Percentiles rank a stretch among this genome's conserved stretches.
Evolutionary conservation across 2,797 vertebrate species (phyloP).

Genomic region (Pteropus rufus): DNA sequence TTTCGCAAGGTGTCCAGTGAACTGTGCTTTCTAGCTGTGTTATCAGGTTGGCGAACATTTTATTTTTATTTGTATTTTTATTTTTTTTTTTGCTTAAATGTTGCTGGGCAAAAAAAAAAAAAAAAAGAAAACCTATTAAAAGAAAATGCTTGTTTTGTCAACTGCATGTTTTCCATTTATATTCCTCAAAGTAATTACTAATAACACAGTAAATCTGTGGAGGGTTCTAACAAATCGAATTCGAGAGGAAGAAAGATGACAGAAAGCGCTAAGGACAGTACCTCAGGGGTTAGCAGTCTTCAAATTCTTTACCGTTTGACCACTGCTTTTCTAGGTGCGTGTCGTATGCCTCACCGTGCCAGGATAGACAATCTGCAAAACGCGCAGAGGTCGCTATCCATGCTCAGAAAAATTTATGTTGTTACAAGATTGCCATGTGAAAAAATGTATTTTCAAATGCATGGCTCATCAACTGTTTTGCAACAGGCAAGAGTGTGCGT

Average conservation of each 20-base stretch:
- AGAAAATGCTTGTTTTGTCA: background rate
- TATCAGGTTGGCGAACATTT: background rate
- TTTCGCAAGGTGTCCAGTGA: background rate
- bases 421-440: background rate
- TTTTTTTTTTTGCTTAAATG: background rate
- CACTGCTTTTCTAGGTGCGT: background rate
- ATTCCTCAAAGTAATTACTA: background rate
- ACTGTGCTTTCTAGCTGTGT: background rate
- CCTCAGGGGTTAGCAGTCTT: background rate
- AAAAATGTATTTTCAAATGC: background rate
- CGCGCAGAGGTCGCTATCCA: background rate
- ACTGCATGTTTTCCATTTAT: background rate
- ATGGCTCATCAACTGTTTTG: background rate
- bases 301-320: background rate
- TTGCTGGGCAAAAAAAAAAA: background rate
- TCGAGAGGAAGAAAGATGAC: background rate
- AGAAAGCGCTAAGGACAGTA: background rate
- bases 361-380: background rate
- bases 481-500: too few relatives aligned
- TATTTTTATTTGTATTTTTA: too few relatives aligned
- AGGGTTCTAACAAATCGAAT: background rate
- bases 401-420: background rate
- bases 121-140: background rate
- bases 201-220: background rate
- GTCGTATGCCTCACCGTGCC: background rate